phyloP scores from a whole-genome alignment of 2,797 vertebrate species.

The Myiotriccus ornatus region DNA sequence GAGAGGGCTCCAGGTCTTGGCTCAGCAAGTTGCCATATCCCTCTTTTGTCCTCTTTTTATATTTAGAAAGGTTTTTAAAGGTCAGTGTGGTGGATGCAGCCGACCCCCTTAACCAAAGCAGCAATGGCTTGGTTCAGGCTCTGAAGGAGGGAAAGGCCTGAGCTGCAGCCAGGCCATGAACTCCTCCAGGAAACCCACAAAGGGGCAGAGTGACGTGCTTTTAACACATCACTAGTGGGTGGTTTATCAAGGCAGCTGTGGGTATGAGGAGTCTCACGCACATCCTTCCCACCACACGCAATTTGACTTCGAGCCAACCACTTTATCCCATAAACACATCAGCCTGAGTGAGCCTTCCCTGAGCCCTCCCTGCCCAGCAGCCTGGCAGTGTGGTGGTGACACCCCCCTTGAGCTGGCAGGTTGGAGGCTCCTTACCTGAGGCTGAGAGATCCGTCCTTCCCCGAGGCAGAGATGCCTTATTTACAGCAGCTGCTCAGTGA shows the following conservation, averaged over 20 bases:
- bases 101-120: not conserved
- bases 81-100: not conserved
- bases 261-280: not conserved
- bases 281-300: not conserved
- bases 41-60: not conserved
- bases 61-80: not conserved
- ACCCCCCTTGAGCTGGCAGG: not conserved
- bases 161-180: not conserved
- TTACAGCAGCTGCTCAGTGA: not conserved
- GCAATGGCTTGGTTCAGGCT: not conserved
- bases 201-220: not conserved
- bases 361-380: not conserved
- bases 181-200: not conserved
- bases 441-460: not conserved
- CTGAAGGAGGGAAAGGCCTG: not conserved
- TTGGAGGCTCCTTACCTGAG: not conserved
- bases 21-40: not conserved
- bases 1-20: not conserved
- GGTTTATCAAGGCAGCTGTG: not conserved
- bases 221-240: not conserved
- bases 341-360: not conserved
- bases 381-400: not conserved
- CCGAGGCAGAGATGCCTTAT: not conserved
- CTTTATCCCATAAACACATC: not conserved
- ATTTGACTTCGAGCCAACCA: not conserved